A percentile compares a stretch with the other conserved stretches of the same genome.
phyloP scores from a whole-genome alignment of 2,113 vertebrate species.

The Silurus asotus region DNA sequence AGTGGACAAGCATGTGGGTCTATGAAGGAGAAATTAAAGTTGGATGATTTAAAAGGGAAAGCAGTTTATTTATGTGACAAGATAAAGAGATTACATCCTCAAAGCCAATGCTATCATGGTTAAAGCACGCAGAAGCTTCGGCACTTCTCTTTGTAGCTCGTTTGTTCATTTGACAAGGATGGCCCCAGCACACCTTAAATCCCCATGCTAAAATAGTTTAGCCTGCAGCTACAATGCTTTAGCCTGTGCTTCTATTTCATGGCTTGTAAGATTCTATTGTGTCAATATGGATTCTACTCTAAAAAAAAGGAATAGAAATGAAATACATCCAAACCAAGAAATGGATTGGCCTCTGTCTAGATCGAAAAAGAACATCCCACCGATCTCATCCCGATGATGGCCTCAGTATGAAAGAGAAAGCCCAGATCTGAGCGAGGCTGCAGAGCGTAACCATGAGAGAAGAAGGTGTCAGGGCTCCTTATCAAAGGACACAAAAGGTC shows the following conservation, averaged over 20 bases:
- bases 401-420: constrained; percentile 69
- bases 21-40: constrained; percentile 45
- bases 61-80: constrained; percentile 44
- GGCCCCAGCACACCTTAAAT: constrained; percentile 45
- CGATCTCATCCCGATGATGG: constrained; percentile 69
- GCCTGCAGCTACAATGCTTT: constrained; percentile 41
- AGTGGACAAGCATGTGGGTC: constrained; percentile 58
- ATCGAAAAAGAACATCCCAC: constrained; percentile 58
- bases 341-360: constrained; percentile 63
- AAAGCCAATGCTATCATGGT: constrained; percentile 31
- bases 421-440: constrained; percentile 71
- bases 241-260: constrained; percentile 53
- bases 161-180: constrained; percentile 51
- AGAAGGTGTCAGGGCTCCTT: constrained; percentile 71
- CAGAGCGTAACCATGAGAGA: constrained; percentile 74
- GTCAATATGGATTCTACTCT: constrained; percentile 52
- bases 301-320: constrained; percentile 52
- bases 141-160: constrained; percentile 43
- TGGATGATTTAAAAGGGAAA: constrained; percentile 51
- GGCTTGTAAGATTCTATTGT: constrained; percentile 58
- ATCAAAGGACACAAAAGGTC: constrained; percentile 70
- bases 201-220: constrained; percentile 52
- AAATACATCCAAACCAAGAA: constrained; percentile 76
- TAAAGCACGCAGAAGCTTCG: constrained; percentile 30
- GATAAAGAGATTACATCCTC: constrained; percentile 49